Evolutionary conservation across 37 sponge, comb jelly and placozoan genomes (phyloP).

Genomic region (Diacarnus erythraeanus): DNA sequence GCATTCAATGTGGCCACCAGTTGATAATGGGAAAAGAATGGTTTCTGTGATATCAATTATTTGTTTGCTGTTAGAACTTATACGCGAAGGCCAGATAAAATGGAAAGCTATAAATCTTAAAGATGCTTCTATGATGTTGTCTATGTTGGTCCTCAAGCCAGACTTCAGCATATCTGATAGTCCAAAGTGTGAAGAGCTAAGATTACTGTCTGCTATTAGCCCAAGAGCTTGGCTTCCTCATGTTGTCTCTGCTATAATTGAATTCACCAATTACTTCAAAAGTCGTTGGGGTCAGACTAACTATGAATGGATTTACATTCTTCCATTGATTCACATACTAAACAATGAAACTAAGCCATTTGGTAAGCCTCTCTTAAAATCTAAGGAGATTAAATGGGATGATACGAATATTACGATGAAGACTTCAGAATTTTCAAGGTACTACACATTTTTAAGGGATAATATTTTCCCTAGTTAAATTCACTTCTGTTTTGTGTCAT

Average conservation of each 20-base stretch:
- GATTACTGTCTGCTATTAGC: background rate
- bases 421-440: no score
- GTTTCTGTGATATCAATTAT: background rate
- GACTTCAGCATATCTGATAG: background rate
- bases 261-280: background rate
- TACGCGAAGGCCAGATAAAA: background rate
- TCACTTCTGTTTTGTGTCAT: no score
- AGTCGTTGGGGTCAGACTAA: background rate
- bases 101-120: background rate
- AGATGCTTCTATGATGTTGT: background rate
- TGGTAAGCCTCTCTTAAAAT: background rate
- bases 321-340: slow-evolving; percentile 3
- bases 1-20: background rate
- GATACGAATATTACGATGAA: no score
- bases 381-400: background rate
- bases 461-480: no score
- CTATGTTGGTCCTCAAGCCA: background rate
- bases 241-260: background rate
- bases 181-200: slow-evolving; percentile 3
- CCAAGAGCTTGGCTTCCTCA: background rate
- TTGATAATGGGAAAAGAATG: slow-evolving; percentile 11
- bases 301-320: background rate
- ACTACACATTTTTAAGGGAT: no score
- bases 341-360: background rate
- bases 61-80: background rate